Evolutionary conservation across 1,140 invertebrate species (phyloP), one percentile per base, ranked within the genome.

Genomic region (Scaptomyza graminum): DNA sequence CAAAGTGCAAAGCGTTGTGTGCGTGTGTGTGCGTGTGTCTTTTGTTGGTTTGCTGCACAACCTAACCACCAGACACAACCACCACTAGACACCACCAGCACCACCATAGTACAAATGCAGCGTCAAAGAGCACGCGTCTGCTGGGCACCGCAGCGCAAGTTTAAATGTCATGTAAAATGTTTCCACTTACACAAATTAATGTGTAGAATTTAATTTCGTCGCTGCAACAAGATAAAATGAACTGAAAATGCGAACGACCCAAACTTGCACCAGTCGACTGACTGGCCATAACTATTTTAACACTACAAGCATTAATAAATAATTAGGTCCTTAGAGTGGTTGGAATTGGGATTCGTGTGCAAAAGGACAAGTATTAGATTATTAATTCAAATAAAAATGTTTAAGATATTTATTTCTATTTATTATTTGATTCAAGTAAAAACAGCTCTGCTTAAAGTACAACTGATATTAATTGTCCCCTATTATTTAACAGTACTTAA

Each of bases 151-250:
- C 54, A 71, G 60, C 64, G 71, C 75, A 82, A 79, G 83, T 82
- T 88, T 88, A 88, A 88, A 84, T 88, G 83, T 88, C 83, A 88
- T 88, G 83, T 83, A 88, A 88, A 88, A 88, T 79, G 83, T 89
- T 88, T 88, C 84, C 83, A 88, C 83, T 88, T 88, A 88, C 83
- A 88, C 83, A 88, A 88, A 88, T 88, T 88, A 88, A 88, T 89
- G 83, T 88, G 79, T 83, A 79, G 65, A 83, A 88, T 88, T 83
- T 88, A 76, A 83, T 88, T 88, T 88, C 59, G 69, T 68, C 68
- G 64, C 72, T 54, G 49, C 50, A 61, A 75, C 46, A 63, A 72
- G 66, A 47, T 63, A 79, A 41, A 62, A 31, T 16, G 31, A 61
- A 43, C 49, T 12, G 25, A 52, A 28, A 43, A 15, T 11, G 12